A percentile compares a stretch with the other conserved stretches of the same genome.
phyloP scores from a whole-genome alignment of 2,113 vertebrate genomes.

The Egretta garzetta region DNA sequence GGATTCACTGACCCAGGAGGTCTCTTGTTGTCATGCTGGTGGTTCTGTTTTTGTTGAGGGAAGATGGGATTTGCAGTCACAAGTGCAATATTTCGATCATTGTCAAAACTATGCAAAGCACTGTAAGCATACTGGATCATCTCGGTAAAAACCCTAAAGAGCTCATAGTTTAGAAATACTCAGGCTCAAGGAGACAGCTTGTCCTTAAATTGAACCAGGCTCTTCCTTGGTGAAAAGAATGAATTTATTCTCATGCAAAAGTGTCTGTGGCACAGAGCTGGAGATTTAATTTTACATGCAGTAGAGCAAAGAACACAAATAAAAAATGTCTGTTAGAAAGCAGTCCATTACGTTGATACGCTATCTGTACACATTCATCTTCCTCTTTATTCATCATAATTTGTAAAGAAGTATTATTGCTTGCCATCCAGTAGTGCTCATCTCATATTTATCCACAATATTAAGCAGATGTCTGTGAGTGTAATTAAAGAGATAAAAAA shows the following conservation, averaged over 20 bases:
- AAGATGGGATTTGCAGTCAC: background rate
- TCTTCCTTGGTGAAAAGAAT: background rate
- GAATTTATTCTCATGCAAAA: slow-evolving; percentile 8
- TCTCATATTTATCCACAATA: slow-evolving; percentile 52
- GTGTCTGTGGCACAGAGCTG: background rate
- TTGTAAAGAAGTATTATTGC: slow-evolving; percentile 66
- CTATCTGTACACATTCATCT: slow-evolving; percentile 69
- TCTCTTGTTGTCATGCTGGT: background rate
- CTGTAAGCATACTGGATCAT: background rate
- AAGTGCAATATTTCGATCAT: background rate
- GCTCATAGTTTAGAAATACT: background rate
- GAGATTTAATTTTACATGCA: slow-evolving; percentile 65
- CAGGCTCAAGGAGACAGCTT: background rate
- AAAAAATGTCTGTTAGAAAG: slow-evolving; percentile 60
- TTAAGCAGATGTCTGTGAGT: slow-evolving; percentile 62
- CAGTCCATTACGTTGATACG: slow-evolving; percentile 48
- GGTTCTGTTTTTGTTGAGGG: background rate
- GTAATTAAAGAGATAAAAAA: slow-evolving; percentile 70
- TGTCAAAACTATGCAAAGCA: background rate
- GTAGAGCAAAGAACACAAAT: slow-evolving; percentile 47
- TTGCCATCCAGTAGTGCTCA: slow-evolving; percentile 43
- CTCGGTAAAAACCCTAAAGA: background rate
- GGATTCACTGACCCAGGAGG: background rate
- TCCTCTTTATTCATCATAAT: slow-evolving; percentile 69
- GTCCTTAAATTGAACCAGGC: background rate